Base-by-base conservation (phyloP, 2,797 vertebrate species). In the Cryptoprocta ferox region DNA sequence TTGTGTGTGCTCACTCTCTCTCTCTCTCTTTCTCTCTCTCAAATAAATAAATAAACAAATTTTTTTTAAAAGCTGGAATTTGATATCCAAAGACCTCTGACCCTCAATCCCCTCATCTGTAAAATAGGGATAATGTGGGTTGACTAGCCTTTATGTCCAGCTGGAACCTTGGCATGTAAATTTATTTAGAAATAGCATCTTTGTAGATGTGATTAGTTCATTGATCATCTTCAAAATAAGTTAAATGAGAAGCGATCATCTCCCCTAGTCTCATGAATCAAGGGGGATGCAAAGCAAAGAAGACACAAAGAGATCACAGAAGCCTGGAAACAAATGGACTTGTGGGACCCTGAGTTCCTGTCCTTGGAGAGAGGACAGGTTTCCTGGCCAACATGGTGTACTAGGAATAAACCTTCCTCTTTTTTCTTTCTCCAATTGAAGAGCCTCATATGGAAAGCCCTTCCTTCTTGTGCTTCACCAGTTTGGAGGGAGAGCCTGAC, bases 211-310 rank as follows among this genome's bases (percentile, higher is more conserved):
- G 28, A 86, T 53, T 19, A 56, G 48, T 82, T 76, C 66, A 66
- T 53, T 65, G 11, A 76, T 78, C 75, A 78, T 78, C 82, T 96
- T 95, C 94, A 90, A 82, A 96, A 78, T 88, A 89, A 96, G 89
- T 94, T 90, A 93, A 90, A 94, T 90, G 80, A 94, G 95, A 68
- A 94, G 81, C 45, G 81, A 59, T 85, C n/a, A 50, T 96, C 56
- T 91, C 78, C 53, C 66, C 48, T 18, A 1, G 85, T 53, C 85
- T 96, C 96, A 78, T 92, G 93, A 95, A 97, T 94, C 95, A 97
- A 97, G 63, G 48, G 35, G 66, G 10, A 48, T 50, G 39, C 89
- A 83, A 83, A 90, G 76, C 86, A 76, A 90, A 88, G 5, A 26
- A 28, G 37, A 81, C 61, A 91, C 48, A 81, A 81, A 97, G 92